Evolutionary conservation across 1,140 invertebrate genomes (phyloP).

Genomic region (Pseudachorutes palmiensis): DNA sequence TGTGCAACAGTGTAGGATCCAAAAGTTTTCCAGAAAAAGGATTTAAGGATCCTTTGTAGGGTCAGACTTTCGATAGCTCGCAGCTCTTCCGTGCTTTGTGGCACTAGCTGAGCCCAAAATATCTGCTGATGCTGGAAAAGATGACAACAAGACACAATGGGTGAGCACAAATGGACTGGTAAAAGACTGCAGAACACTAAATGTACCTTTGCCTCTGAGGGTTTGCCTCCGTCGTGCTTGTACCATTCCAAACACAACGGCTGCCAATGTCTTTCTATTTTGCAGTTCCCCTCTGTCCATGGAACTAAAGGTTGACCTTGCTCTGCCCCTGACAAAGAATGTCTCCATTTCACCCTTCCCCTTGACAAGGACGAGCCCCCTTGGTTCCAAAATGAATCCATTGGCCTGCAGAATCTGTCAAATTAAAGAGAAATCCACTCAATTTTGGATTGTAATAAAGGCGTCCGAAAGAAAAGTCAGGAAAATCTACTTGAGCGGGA

Average conservation of each 20-base stretch:
- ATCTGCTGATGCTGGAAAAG: constrained; percentile 25
- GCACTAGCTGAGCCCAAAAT: constrained; percentile 27
- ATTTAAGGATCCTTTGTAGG: constrained; percentile 31
- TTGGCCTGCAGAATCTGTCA: constrained; percentile 58
- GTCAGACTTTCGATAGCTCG: constrained; percentile 32
- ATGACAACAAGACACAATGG: constrained; percentile 5
- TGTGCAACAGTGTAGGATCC: too few relatives aligned
- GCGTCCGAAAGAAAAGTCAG: too few relatives aligned
- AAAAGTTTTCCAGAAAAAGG: too few relatives aligned
- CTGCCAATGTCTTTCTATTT: constrained; percentile 63
- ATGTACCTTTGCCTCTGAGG: constrained; percentile 37
- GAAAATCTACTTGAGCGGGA: background rate
- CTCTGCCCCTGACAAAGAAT: constrained; percentile 69
- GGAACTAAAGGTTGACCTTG: constrained; percentile 45
- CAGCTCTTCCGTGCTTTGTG: constrained; percentile 28
- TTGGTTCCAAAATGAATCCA: constrained; percentile 63
- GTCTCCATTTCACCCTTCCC: constrained; percentile 94
- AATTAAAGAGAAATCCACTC: constrained; percentile 27
- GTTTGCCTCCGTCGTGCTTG: constrained; percentile 53
- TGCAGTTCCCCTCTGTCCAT: constrained; percentile 59
- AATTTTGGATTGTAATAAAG: background rate
- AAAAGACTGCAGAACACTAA: too few relatives aligned
- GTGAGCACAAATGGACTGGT: background rate
- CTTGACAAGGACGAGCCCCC: constrained; percentile 80
- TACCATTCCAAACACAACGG: constrained; percentile 78